Conservation (phyloP, 1,140 invertebrate genomes). For the Zaprionus africanus region DNA sequence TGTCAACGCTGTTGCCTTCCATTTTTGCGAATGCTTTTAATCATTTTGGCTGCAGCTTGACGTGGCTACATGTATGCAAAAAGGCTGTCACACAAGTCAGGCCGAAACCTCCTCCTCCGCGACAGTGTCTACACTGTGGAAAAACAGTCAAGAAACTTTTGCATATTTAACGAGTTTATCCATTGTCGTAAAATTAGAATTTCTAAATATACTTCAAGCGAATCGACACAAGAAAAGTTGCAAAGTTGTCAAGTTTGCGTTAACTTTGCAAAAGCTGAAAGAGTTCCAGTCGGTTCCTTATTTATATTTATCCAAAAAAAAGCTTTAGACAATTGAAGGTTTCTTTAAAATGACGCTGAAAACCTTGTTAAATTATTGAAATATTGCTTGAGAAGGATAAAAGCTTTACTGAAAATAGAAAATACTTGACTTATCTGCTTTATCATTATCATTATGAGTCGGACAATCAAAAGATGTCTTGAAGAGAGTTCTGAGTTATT, state of each 20-base stretch:
- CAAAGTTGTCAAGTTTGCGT: background rate
- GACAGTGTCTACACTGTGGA: slow-evolving; percentile 19
- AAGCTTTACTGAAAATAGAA: too few species aligned
- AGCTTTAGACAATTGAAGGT: background rate
- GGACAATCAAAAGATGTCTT: too few species aligned
- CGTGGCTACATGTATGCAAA: slow-evolving; percentile 34
- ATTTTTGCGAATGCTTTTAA: slow-evolving; percentile 69
- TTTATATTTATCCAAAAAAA: too few species aligned
- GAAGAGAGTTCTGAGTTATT: too few species aligned
- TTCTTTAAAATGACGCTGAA: background rate
- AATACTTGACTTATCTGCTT: too few species aligned
- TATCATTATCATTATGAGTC: too few species aligned
- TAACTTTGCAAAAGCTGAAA: background rate
- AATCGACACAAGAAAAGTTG: background rate
- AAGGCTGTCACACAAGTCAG: slow-evolving; percentile 38
- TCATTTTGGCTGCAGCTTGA: slow-evolving; percentile 74
- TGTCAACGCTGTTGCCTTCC: slow-evolving; percentile 43
- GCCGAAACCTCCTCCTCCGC: background rate
- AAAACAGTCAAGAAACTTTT: slow-evolving; percentile 8
- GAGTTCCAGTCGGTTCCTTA: background rate
- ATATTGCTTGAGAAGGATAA: too few species aligned
- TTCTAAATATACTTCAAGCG: slow-evolving; percentile 14
- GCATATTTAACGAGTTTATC: slow-evolving; percentile 3
- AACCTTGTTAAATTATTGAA: too few species aligned
- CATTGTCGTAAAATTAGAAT: slow-evolving; percentile 20